These are phyloP conservation scores for Hycleus cichorii DNA, from an alignment of 1,140 invertebrate genomes.

Conservation along the genomic window DNA sequence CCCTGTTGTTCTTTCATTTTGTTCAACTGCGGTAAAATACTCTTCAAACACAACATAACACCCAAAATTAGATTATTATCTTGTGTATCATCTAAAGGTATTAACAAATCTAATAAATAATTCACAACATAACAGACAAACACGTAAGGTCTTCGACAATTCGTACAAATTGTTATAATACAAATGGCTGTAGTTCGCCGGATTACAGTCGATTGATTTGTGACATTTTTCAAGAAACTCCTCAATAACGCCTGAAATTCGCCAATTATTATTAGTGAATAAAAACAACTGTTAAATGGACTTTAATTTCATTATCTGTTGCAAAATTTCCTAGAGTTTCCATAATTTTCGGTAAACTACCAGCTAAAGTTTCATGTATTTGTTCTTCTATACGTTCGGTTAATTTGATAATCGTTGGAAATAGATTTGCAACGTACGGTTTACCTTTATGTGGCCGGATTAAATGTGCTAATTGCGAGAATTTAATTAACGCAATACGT, in stretches of 20 bases:
- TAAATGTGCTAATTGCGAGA: conserved; percentile 62
- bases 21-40: conserved; percentile 50
- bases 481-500: conserved; percentile 64
- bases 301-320: conserved; percentile 70
- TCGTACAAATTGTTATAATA: conserved; percentile 32
- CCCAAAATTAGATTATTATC: conserved; percentile 49
- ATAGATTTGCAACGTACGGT: conserved; percentile 65
- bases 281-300: conserved; percentile 31
- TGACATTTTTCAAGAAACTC: conserved; percentile 36
- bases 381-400: conserved; percentile 61
- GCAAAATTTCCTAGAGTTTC: conserved; percentile 63
- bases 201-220: conserved; percentile 33
- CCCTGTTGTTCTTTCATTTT: neutral
- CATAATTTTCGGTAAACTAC: conserved; percentile 61
- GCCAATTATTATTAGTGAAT: neutral
- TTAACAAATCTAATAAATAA: conserved; percentile 36
- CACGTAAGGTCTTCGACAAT: conserved; percentile 34
- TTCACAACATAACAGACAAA: conserved; percentile 35
- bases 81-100: conserved; percentile 43
- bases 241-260: conserved; percentile 32
- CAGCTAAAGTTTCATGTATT: conserved; percentile 64
- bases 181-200: conserved; percentile 34
- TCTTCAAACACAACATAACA: conserved; percentile 54
- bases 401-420: conserved; percentile 62
- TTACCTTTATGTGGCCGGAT: conserved; percentile 69